Evolutionary conservation across 2,797 vertebrate species (phyloP).

Genomic region (Pantherophis vulpinus): DNA sequence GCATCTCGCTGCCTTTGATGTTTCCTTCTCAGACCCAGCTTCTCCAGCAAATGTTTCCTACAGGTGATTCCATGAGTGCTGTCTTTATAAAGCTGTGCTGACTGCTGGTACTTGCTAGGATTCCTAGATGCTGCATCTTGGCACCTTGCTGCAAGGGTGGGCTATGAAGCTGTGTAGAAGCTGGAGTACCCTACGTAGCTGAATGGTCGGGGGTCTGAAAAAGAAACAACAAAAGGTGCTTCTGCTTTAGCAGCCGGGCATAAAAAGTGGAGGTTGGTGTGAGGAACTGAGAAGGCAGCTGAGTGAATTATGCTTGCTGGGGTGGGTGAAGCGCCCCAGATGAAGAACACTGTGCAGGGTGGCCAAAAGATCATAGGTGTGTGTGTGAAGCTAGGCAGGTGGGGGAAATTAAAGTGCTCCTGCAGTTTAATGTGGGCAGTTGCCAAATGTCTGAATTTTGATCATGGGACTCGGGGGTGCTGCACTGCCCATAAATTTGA

Average conservation of each 20-base stretch:
- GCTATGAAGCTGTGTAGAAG: neutral
- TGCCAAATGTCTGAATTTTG: neutral
- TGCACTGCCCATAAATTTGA: neutral
- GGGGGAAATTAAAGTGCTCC: neutral
- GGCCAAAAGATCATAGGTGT: neutral
- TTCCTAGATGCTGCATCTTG: neutral
- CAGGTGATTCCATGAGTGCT: neutral
- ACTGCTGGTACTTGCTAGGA: neutral
- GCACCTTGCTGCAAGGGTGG: neutral
- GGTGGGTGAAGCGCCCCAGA: neutral
- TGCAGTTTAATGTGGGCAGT: neutral
- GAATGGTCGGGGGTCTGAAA: neutral
- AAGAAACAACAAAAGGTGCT: neutral
- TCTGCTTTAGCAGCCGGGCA: neutral
- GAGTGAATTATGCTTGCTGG: neutral
- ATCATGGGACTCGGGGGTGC: neutral
- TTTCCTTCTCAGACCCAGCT: neutral
- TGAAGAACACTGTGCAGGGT: neutral
- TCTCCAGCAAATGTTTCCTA: neutral
- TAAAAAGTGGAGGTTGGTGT: neutral
- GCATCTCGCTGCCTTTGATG: neutral
- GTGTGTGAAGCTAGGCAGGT: neutral
- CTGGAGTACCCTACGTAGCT: neutral
- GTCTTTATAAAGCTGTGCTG: neutral
- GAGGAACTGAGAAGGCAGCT: neutral